A percentile compares a stretch with the other conserved stretches of the same genome.
These are phyloP conservation scores for Ispidina lecontei DNA, from an alignment of 2,797 vertebrate genomes.

Conservation along the genomic window DNA sequence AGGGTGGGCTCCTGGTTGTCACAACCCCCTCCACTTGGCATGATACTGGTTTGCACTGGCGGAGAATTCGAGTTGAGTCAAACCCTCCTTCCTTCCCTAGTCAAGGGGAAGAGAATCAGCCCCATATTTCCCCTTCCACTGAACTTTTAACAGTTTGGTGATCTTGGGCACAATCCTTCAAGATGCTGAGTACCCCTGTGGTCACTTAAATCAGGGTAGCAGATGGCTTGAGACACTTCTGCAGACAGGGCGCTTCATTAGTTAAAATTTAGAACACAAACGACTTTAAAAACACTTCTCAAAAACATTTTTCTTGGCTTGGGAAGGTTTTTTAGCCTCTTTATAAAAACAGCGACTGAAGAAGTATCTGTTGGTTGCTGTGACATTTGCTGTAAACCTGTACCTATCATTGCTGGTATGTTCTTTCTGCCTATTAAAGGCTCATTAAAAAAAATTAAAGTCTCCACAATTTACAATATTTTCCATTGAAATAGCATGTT, in stretches of 20 bases:
- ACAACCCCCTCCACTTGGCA: accelerated
- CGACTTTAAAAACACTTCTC: neutral
- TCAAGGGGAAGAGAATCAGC: neutral
- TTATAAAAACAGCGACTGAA: neutral
- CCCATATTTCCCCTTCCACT: neutral
- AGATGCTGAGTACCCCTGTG: neutral
- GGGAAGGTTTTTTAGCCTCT: neutral
- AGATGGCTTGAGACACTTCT: neutral
- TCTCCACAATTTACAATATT: constrained; percentile 57
- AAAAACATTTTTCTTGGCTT: neutral
- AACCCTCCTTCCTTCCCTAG: neutral
- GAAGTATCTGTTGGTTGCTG: neutral
- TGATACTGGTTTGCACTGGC: neutral
- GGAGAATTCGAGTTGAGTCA: neutral
- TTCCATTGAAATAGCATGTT: constrained; percentile 67
- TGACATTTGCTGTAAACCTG: neutral
- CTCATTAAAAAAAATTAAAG: constrained; percentile 70
- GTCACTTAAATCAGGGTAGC: neutral
- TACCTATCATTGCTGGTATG: neutral
- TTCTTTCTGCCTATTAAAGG: constrained; percentile 52
- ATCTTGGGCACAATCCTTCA: neutral
- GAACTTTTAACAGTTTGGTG: neutral
- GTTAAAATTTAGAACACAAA: neutral
- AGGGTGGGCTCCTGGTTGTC: neutral
- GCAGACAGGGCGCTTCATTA: neutral